Percentiles rank a stretch among this genome's conserved stretches.
Evolutionary conservation across 2,888 invertebrate genomes (phyloP).

Genomic region (Tuberolachnus salignus): DNA sequence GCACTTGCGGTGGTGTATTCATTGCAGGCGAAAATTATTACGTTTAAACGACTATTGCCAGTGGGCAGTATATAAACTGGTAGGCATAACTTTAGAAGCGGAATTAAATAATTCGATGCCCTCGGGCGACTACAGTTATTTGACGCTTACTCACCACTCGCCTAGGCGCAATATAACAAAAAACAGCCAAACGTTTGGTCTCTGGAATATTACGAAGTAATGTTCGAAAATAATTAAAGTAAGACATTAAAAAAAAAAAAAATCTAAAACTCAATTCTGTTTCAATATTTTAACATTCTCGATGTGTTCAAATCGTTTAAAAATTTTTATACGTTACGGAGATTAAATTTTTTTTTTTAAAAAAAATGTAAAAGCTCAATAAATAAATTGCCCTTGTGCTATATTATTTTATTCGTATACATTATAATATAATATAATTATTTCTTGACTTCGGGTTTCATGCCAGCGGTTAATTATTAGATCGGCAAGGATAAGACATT

Average conservation of each 20-base stretch:
- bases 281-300: not conserved
- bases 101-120: no score
- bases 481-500: constrained; percentile 13
- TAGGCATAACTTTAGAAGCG: no score
- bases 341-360: not conserved
- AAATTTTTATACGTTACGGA: not conserved
- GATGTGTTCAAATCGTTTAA: not conserved
- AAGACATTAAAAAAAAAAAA: not conserved
- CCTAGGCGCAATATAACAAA: no score
- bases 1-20: no score
- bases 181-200: no score
- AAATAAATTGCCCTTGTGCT: constrained; percentile 14
- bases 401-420: constrained; percentile 6
- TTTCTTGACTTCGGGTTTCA: not conserved
- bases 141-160: no score
- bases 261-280: not conserved
- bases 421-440: constrained; percentile 20
- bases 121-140: no score
- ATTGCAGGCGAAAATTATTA: no score
- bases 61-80: no score
- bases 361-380: constrained; percentile 2
- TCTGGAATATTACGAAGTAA: no score
- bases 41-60: no score
- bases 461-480: constrained; percentile 35
- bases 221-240: not conserved